Base-by-base conservation (phyloP, 2,113 vertebrate species). In the Benitochromis conjunctus region DNA sequence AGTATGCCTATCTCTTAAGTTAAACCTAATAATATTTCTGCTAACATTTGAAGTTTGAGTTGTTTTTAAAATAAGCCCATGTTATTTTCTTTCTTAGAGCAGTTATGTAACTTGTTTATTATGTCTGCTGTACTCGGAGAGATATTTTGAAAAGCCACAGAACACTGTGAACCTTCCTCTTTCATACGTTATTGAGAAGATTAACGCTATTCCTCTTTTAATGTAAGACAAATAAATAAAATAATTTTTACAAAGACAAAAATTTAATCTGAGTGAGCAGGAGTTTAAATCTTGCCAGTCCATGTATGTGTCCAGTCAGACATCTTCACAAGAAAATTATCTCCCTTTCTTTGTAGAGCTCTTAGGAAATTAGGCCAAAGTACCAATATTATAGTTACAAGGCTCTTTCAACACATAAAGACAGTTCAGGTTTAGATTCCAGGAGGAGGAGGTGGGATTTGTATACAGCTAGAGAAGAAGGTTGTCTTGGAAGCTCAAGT, bases 181-280 rank as follows among this genome's bases (percentile, higher is more conserved):
- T 31, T 60, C 0, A 11, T 19, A 31, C 0, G 14, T 48, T 29
- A 48, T 48, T 74, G 24, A 31, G 69, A 19, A 29, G 43, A 76
- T 51, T 29, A 76, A 12, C 1, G 16, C 9, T 26, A 31, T 31
- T 12, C 16, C 3, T 7, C 16, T 29, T 76, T 76, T 0, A 31
- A 51, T 19, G 16, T 74, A 24, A 51, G 77, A 57, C 21, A 38
- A 57, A 79, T 16, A 1, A 11, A 54, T 79, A 29, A 57, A 79
- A 43, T 0, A n/a, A 0, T 31, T 31, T 51, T 76, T n/a, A 48
- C 0, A 51, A 76, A 74, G 9, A 12, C 24, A 0, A 51, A 21
- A 29, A 8, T 76, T 46, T 2, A 48, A 12, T 51, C 3, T 0
- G 2, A 51, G 11, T 18, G 0, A 51, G 51, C 43, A 12, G 16